phyloP scores from a whole-genome alignment of 2,888 invertebrate genomes.

The Poecilus cupreus region DNA sequence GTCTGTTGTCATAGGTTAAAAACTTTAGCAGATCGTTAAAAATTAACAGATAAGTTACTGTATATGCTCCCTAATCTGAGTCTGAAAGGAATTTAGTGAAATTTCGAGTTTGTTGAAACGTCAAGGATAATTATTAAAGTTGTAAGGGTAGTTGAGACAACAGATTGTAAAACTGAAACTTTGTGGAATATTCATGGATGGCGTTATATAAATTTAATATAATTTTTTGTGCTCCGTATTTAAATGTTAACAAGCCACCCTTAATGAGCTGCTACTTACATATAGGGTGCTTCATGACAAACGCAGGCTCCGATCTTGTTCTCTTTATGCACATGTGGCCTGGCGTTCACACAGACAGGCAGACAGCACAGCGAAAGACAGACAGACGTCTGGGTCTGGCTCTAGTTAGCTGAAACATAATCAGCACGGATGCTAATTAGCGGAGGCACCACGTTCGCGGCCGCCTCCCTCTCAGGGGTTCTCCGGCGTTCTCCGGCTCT shows the following conservation, averaged over 20 bases:
- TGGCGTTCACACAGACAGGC: conserved; percentile 28
- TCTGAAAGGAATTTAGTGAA: too few relatives aligned
- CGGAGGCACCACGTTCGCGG: conserved; percentile 31
- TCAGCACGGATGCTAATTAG: conserved; percentile 54
- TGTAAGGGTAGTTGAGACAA: too few relatives aligned
- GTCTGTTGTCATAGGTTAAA: too few relatives aligned
- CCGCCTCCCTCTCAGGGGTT: neutral
- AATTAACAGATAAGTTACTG: too few relatives aligned
- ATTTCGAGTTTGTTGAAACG: too few relatives aligned
- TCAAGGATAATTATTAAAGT: too few relatives aligned
- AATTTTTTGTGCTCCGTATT: neutral
- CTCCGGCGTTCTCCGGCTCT: too few relatives aligned
- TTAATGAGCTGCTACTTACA: conserved; percentile 45
- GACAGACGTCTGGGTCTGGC: conserved; percentile 36
- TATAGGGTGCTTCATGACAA: conserved; percentile 26
- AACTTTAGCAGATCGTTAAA: too few relatives aligned
- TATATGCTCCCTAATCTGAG: too few relatives aligned
- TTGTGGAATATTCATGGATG: too few relatives aligned
- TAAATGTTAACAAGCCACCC: conserved; percentile 40
- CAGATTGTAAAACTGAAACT: too few relatives aligned
- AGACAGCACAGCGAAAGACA: conserved; percentile 29
- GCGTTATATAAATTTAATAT: neutral
- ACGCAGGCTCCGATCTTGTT: conserved; percentile 16
- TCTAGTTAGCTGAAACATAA: conserved; percentile 54
- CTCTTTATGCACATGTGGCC: conserved; percentile 43